These are phyloP conservation scores for Steinernema khuongi DNA, from an alignment of 1,140 invertebrate species.

Conservation along the genomic window DNA sequence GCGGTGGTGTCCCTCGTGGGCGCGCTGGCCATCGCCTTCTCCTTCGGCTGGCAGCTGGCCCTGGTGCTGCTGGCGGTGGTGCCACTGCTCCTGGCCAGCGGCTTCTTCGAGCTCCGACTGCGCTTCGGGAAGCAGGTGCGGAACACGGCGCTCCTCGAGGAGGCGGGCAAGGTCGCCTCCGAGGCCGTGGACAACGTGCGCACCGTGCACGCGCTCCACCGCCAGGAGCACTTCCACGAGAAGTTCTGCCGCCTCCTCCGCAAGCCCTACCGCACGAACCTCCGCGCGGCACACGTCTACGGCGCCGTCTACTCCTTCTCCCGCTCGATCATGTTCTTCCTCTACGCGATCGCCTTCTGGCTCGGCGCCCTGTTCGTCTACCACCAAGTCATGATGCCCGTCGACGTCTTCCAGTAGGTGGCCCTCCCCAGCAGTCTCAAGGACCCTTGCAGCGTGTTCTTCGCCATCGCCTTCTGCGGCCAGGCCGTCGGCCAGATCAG, in stretches of 20 bases:
- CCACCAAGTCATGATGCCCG: conserved; percentile 56
- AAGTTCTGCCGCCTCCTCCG: conserved; percentile 48
- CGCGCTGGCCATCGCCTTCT: conserved; percentile 60
- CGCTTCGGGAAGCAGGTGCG: conserved; percentile 60
- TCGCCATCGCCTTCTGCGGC: conserved; percentile 58
- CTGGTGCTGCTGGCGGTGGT: conserved; percentile 58
- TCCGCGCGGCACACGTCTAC: conserved; percentile 54
- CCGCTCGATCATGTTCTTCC: conserved; percentile 62
- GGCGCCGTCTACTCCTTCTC: conserved; percentile 59
- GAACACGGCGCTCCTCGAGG: conserved; percentile 62
- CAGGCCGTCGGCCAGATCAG: conserved; percentile 59
- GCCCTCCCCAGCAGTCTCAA: background rate
- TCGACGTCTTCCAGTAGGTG: conserved; percentile 58
- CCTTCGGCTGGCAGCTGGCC: conserved; percentile 61
- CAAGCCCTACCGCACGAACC: conserved; percentile 30
- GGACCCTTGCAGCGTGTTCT: conserved; percentile 55
- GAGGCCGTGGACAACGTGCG: conserved; percentile 58
- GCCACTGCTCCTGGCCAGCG: conserved; percentile 59
- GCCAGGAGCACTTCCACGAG: conserved; percentile 51
- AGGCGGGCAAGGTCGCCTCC: conserved; percentile 62
- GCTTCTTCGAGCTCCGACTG: conserved; percentile 59
- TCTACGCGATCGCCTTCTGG: conserved; percentile 64
- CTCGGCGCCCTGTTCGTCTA: conserved; percentile 61
- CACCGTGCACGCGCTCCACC: conserved; percentile 54
- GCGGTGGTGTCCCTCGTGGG: conserved; percentile 60